phyloP scores from a whole-genome alignment of 2,888 invertebrate species.

The Pseudolycoriella hygida region DNA sequence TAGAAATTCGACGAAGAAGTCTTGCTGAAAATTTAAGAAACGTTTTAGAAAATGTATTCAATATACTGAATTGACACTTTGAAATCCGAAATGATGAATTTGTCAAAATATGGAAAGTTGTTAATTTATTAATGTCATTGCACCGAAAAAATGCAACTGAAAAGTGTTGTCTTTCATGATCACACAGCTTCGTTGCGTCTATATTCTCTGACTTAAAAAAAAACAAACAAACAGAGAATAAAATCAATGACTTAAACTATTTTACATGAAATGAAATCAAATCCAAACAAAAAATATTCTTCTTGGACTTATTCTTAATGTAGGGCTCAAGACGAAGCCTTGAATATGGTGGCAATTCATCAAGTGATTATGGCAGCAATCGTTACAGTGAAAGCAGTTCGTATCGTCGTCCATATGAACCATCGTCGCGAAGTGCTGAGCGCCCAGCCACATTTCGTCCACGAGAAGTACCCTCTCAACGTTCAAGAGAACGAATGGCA shows the following conservation, averaged over 20 bases:
- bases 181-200: neutral
- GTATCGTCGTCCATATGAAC: slow-evolving; percentile 15
- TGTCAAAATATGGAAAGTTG: too few relatives aligned
- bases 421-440: slow-evolving; percentile 14
- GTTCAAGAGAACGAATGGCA: slow-evolving; percentile 22
- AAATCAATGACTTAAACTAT: neutral
- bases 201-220: neutral
- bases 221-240: neutral
- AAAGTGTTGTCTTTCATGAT: neutral
- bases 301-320: neutral
- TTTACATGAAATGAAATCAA: neutral
- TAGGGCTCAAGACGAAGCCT: slow-evolving; percentile 14
- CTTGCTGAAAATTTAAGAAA: neutral
- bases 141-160: too few relatives aligned
- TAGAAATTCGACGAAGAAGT: neutral
- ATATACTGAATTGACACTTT: too few relatives aligned
- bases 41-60: too few relatives aligned
- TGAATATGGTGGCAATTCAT: slow-evolving; percentile 5
- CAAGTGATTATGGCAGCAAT: slow-evolving; percentile 15
- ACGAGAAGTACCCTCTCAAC: neutral
- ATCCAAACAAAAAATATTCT: neutral
- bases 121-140: too few relatives aligned
- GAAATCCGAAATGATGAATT: too few relatives aligned
- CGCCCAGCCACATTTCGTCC: slow-evolving; percentile 16
- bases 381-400: slow-evolving; percentile 8